phyloP scores from a whole-genome alignment of 2,888 invertebrate genomes.

The Linhomoeus sp. region DNA sequence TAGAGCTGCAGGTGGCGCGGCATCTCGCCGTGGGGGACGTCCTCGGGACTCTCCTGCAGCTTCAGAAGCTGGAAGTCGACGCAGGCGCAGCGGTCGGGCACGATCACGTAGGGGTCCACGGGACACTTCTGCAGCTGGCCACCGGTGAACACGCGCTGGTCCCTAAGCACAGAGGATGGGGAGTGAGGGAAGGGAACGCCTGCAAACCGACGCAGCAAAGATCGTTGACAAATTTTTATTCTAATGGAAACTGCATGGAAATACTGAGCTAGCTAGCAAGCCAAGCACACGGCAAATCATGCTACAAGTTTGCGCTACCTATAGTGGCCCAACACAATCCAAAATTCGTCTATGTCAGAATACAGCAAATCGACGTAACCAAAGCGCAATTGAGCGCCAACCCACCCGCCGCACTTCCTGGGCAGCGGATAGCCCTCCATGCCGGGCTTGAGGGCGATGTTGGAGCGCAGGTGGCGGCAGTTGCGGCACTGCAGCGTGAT shows the following conservation, averaged over 20 bases:
- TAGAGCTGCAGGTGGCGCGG: slow-evolving; percentile 85
- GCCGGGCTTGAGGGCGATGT: slow-evolving; percentile 75
- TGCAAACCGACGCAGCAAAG: neutral
- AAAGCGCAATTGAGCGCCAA: too few species aligned
- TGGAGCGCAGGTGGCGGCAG: slow-evolving; percentile 68
- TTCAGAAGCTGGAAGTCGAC: slow-evolving; percentile 84
- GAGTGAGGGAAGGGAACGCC: neutral
- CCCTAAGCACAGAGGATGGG: slow-evolving; percentile 38
- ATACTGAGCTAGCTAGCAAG: too few species aligned
- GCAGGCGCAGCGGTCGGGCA: slow-evolving; percentile 90
- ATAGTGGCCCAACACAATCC: too few species aligned
- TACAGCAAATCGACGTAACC: too few species aligned
- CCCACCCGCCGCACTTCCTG: slow-evolving; percentile 66
- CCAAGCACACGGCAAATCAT: too few species aligned
- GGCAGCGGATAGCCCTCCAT: slow-evolving; percentile 87
- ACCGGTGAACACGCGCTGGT: slow-evolving; percentile 50
- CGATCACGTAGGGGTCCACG: slow-evolving; percentile 86
- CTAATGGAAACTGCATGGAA: too few species aligned
- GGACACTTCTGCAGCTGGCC: slow-evolving; percentile 59
- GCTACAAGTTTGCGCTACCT: too few species aligned
- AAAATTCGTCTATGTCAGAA: too few species aligned
- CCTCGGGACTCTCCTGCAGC: slow-evolving; percentile 82
- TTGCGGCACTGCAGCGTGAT: slow-evolving; percentile 83
- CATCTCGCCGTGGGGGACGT: slow-evolving; percentile 87
- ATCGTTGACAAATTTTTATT: too few species aligned